Evolutionary conservation across 2,888 invertebrate species (phyloP).

Genomic region (Pyrocoelia pectoralis): DNA sequence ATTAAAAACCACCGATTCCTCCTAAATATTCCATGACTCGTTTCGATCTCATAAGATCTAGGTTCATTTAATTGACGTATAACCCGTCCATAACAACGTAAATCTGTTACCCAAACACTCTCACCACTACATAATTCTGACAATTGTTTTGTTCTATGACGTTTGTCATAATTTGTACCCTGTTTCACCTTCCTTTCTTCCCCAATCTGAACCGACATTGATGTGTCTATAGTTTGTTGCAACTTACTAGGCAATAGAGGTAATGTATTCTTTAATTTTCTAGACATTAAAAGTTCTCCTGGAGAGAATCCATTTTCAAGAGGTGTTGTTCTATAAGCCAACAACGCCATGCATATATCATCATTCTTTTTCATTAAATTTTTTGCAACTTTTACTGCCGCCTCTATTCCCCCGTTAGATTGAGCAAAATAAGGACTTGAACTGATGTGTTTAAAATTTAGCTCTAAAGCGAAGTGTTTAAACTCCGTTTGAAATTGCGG

Average conservation of each 20-base stretch:
- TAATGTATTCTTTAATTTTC: neutral
- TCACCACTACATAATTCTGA: neutral
- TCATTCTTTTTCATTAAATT: neutral
- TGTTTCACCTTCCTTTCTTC: neutral
- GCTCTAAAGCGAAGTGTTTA: slow-evolving; percentile 28
- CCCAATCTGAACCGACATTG: neutral
- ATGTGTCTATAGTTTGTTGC: neutral
- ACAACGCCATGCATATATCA: neutral
- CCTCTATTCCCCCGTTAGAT: neutral
- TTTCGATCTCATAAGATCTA: neutral
- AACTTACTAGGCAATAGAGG: neutral
- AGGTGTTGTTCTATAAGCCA: slow-evolving; percentile 3
- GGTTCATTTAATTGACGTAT: neutral
- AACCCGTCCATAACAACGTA: neutral
- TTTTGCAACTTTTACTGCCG: slow-evolving; percentile 4
- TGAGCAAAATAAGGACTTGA: slow-evolving; percentile 6
- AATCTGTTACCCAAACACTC: neutral
- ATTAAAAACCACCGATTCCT: neutral
- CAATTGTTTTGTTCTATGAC: neutral
- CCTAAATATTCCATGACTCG: neutral
- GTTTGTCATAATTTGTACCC: neutral
- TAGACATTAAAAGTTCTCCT: neutral
- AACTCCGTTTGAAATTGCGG: slow-evolving; percentile 41
- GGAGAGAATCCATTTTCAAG: neutral
- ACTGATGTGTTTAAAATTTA: slow-evolving; percentile 14